Conservation (phyloP, 2,797 vertebrate species). For the Neosalanx taihuensis region DNA sequence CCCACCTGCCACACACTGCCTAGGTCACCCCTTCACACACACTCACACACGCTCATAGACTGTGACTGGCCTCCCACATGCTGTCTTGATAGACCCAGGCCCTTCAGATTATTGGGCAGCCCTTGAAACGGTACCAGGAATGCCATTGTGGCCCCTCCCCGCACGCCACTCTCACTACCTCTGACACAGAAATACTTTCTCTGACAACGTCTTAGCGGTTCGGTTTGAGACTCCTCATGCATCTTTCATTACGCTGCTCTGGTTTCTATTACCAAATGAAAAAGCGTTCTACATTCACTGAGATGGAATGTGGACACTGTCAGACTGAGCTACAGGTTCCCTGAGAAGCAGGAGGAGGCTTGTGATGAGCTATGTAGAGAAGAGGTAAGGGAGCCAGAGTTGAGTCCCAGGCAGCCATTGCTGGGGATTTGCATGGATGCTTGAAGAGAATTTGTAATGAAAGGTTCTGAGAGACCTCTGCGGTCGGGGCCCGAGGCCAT, state of each 20-base stretch:
- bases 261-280: constrained; percentile 63
- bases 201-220: constrained; percentile 32
- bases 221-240: constrained; percentile 66
- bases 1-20: constrained; percentile 10
- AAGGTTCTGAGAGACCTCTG: constrained; percentile 66
- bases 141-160: constrained; percentile 19
- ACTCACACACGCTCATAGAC: constrained; percentile 3
- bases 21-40: constrained; percentile 10
- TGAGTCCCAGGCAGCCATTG: constrained; percentile 19
- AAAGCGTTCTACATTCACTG: constrained; percentile 30
- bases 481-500: constrained; percentile 65
- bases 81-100: background rate
- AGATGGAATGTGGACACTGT: background rate
- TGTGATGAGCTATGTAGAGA: background rate
- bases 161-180: constrained; percentile 39
- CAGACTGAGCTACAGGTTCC: too few species aligned
- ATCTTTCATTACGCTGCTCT: constrained; percentile 74
- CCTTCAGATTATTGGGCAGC: constrained; percentile 21
- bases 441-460: constrained; percentile 68
- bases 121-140: background rate
- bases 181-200: constrained; percentile 59
- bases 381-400: constrained; percentile 17
- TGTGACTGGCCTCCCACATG: constrained; percentile 17
- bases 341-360: background rate
- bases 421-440: constrained; percentile 55